phyloP scores from a whole-genome alignment of 2,888 invertebrate species.

The Calameuta idolon region DNA sequence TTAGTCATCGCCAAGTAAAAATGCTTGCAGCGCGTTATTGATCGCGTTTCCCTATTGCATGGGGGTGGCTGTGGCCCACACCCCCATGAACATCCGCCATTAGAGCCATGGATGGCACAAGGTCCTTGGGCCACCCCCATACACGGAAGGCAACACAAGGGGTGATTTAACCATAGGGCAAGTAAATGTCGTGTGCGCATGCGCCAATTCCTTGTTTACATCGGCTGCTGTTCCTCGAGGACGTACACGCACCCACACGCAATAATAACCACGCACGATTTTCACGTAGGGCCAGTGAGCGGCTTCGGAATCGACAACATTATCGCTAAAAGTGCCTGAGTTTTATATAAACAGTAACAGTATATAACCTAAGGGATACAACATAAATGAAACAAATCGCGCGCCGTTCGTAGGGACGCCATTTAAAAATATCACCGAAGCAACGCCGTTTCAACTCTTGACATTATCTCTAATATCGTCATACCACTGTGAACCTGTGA shows the following conservation, averaged over 20 bases:
- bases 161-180: constrained; percentile 8
- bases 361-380: background rate
- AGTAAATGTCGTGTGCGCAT: constrained; percentile 34
- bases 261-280: constrained; percentile 3
- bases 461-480: background rate
- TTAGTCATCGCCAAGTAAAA: background rate
- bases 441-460: background rate
- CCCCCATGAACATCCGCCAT: constrained; percentile 48
- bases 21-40: constrained; percentile 45
- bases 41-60: constrained; percentile 54
- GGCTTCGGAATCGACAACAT: background rate
- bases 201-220: constrained; percentile 44
- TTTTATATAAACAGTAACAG: background rate
- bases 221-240: constrained; percentile 17
- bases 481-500: background rate
- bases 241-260: constrained; percentile 22
- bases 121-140: constrained; percentile 17
- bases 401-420: background rate
- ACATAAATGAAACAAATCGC: background rate
- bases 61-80: constrained; percentile 47
- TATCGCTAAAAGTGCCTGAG: background rate
- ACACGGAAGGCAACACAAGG: constrained; percentile 4
- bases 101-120: constrained; percentile 36
- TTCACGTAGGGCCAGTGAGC: background rate
- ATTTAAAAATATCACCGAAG: background rate